phyloP scores from a whole-genome alignment of 2,888 invertebrate genomes.

The Oithona nana region DNA sequence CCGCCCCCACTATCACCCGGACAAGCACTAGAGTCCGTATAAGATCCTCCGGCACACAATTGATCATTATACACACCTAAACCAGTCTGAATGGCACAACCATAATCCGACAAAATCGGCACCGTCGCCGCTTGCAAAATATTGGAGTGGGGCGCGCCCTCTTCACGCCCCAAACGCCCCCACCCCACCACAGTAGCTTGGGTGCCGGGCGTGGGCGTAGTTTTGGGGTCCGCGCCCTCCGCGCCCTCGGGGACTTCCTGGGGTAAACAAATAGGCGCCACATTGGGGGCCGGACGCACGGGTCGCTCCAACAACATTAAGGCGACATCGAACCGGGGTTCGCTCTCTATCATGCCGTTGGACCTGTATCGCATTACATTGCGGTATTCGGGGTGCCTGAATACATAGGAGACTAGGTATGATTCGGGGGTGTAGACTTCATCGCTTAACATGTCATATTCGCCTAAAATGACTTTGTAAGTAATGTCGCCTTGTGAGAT shows the following conservation, averaged over 20 bases:
- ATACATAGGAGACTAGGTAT: neutral
- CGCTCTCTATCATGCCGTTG: conserved; percentile 10
- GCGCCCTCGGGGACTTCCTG: neutral
- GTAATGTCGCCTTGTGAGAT: conserved; percentile 9
- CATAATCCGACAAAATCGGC: conserved; percentile 6
- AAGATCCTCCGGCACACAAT: conserved; percentile 13
- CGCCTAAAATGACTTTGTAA: conserved; percentile 17
- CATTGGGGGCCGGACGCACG: conserved; percentile 4
- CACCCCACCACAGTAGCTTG: conserved; percentile 10
- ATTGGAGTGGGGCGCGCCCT: conserved; percentile 1
- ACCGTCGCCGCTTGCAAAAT: conserved; percentile 15
- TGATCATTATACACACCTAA: conserved; percentile 8
- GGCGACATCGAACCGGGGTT: conserved; percentile 15
- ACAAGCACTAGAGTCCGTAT: conserved; percentile 5
- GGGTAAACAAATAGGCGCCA: conserved; percentile 16
- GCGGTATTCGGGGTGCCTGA: conserved; percentile 10
- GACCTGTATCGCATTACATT: conserved; percentile 5
- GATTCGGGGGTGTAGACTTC: neutral
- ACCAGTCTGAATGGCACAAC: conserved; percentile 3
- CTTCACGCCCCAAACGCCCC: conserved; percentile 2
- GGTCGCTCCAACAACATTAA: conserved; percentile 8
- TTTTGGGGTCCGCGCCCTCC: too few species aligned
- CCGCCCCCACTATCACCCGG: conserved; percentile 16
- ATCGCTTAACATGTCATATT: conserved; percentile 10
- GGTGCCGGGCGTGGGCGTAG: neutral